Percentiles rank a stretch among this genome's conserved stretches.
Conservation (phyloP, 2,797 vertebrate genomes). For the Sciaenops ocellatus region DNA sequence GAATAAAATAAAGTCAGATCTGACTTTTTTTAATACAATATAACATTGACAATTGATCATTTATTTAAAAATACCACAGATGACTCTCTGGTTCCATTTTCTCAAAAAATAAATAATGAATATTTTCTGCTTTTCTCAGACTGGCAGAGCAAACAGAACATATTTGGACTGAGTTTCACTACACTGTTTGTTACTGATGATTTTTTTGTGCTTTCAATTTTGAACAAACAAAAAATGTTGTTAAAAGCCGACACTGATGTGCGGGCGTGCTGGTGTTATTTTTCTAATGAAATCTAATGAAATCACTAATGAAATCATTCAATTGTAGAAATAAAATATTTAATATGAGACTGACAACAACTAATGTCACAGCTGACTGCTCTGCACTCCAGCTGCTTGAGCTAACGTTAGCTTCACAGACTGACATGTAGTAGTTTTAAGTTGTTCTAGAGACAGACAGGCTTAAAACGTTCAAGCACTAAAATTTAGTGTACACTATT, state of each 20-base stretch:
- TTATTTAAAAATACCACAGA: too few relatives aligned
- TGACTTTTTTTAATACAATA: too few relatives aligned
- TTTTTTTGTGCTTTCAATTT: background rate
- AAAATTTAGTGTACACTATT: background rate
- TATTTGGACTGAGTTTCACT: too few relatives aligned
- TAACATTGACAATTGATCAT: too few relatives aligned
- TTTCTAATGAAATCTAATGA: too few relatives aligned
- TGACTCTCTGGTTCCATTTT: background rate
- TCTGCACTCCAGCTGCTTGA: background rate
- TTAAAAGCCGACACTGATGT: background rate
- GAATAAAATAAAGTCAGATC: too few relatives aligned
- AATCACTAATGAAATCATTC: background rate
- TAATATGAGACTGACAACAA: background rate
- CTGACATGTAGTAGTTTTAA: background rate
- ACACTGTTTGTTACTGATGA: background rate
- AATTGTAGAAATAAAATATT: background rate
- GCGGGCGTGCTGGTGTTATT: constrained; percentile 58
- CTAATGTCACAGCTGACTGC: background rate
- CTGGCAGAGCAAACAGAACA: too few relatives aligned
- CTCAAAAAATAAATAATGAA: background rate
- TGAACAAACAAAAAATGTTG: background rate
- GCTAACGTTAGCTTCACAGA: background rate
- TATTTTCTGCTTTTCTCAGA: background rate
- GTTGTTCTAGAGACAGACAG: background rate
- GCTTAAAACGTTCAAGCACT: background rate